phyloP scores from a whole-genome alignment of 2,797 vertebrate species.

The Rallus crepitans region DNA sequence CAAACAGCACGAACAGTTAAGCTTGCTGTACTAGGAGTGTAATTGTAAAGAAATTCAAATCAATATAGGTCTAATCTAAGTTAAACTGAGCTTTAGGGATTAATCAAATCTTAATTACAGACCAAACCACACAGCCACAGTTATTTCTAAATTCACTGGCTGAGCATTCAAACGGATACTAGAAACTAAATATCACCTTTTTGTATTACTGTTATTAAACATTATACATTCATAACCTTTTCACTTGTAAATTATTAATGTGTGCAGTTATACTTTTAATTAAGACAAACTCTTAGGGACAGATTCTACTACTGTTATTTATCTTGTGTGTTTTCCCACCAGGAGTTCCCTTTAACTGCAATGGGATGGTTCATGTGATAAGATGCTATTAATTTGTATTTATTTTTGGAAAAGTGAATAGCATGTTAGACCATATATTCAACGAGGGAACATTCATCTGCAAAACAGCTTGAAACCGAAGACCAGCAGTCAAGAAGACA shows the following conservation, averaged over 20 bases:
- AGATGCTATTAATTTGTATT: conserved; percentile 8
- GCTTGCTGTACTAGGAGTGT: conserved; percentile 25
- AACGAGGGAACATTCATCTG: neutral
- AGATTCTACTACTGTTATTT: conserved; percentile 30
- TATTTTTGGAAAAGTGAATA: conserved; percentile 2
- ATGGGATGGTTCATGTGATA: neutral
- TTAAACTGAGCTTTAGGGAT: conserved; percentile 76
- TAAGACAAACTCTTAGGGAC: conserved; percentile 60
- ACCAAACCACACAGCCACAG: conserved; percentile 64
- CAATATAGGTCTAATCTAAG: conserved; percentile 71
- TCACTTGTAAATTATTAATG: conserved; percentile 56
- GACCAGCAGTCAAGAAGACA: neutral
- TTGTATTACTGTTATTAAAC: conserved; percentile 67
- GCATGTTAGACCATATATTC: neutral
- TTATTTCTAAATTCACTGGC: conserved; percentile 63
- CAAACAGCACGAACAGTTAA: conserved; percentile 9
- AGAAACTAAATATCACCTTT: conserved; percentile 68
- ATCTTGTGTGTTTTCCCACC: conserved; percentile 18
- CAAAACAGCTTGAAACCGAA: neutral
- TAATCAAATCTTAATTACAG: conserved; percentile 78
- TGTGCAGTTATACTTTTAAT: conserved; percentile 61
- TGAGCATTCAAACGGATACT: conserved; percentile 25
- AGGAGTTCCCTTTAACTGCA: conserved; percentile 8
- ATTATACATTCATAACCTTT: conserved; percentile 56
- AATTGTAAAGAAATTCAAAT: conserved; percentile 71